These are phyloP conservation scores for Phataginus tetradactyla DNA, from an alignment of 2,797 vertebrate genomes.

Conservation along the genomic window DNA sequence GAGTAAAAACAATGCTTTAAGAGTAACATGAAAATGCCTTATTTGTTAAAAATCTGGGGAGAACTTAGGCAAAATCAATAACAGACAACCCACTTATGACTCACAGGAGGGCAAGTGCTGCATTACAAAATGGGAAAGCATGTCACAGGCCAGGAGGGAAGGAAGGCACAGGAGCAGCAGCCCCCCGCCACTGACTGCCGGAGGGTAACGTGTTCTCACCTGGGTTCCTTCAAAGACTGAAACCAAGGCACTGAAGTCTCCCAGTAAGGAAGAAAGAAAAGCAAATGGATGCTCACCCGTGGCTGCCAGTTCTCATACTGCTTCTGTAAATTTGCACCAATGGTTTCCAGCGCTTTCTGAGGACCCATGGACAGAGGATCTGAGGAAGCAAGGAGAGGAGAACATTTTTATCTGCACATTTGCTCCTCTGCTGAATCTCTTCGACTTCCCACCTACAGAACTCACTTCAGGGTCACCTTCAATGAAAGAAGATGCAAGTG, in stretches of 20 bases:
- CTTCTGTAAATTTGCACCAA: conserved; percentile 98
- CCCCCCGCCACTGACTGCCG: too few relatives aligned
- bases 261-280: too few relatives aligned
- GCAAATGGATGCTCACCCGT: conserved; percentile 88
- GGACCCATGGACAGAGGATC: conserved; percentile 99
- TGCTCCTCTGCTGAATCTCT: neutral
- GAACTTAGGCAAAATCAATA: neutral
- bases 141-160: neutral
- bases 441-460: too few relatives aligned
- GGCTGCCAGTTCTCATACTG: conserved; percentile 99
- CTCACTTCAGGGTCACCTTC: neutral
- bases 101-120: too few relatives aligned
- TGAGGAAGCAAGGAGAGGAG: conserved; percentile 79
- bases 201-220: neutral
- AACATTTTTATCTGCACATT: neutral
- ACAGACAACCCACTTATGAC: fast-evolving
- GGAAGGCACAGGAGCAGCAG: neutral
- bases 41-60: neutral
- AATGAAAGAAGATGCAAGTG: neutral
- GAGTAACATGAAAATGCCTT: neutral
- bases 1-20: neutral
- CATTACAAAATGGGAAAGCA: too few relatives aligned
- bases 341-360: conserved; percentile 98
- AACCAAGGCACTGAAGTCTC: neutral
- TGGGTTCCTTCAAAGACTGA: neutral